Percentiles rank a stretch among this genome's conserved stretches.
These are phyloP conservation scores for Acanthococcus lagerstroemiae DNA, from an alignment of 2,888 invertebrate genomes.

Conservation along the genomic window DNA sequence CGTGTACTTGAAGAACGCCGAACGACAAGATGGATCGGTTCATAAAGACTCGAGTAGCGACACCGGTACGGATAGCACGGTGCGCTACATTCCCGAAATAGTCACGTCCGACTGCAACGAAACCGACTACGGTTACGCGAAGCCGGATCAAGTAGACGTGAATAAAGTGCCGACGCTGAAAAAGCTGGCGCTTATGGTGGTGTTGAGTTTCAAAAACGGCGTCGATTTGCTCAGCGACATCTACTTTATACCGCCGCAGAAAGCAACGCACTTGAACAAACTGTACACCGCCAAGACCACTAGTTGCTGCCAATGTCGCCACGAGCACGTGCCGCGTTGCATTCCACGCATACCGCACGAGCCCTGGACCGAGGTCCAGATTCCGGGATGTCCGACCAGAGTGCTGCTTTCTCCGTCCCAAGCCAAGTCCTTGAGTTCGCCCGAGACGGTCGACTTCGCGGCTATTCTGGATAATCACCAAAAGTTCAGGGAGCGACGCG, in stretches of 20 bases:
- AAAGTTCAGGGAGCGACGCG: conserved; percentile 55
- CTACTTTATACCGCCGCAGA: conserved; percentile 19
- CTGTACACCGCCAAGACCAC: neutral
- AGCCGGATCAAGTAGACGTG: neutral
- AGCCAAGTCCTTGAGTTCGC: conserved; percentile 45
- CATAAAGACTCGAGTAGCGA: conserved; percentile 14
- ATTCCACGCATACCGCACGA: neutral
- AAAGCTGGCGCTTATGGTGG: conserved; percentile 6
- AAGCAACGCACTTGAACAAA: conserved; percentile 11
- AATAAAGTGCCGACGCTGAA: conserved; percentile 15
- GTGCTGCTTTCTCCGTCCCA: conserved; percentile 56
- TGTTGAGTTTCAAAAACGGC: conserved; percentile 4
- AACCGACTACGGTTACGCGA: neutral
- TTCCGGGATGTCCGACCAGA: neutral
- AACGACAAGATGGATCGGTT: neutral
- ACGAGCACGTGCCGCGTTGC: neutral
- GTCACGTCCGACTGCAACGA: neutral
- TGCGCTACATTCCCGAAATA: conserved; percentile 6
- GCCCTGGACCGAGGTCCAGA: neutral
- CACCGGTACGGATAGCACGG: conserved; percentile 17
- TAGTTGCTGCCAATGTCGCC: neutral
- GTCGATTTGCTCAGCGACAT: conserved; percentile 23
- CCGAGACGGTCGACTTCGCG: conserved; percentile 44
- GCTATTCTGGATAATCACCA: conserved; percentile 56
- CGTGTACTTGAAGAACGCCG: conserved; percentile 11